These are phyloP conservation scores for Ophioninae sp. DNA, from an alignment of 2,888 invertebrate genomes.

Conservation along the genomic window DNA sequence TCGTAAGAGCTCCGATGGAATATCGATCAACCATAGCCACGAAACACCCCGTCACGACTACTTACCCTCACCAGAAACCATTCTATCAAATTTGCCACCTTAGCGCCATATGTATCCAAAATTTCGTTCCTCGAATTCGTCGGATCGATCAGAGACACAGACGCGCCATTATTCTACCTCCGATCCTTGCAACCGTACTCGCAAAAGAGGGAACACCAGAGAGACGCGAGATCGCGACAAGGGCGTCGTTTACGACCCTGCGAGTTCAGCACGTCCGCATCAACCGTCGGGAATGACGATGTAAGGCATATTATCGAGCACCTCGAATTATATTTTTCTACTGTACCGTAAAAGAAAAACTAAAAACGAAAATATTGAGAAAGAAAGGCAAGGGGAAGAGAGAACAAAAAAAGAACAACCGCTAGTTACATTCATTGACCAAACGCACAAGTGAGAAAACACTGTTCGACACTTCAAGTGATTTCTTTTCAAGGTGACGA, in stretches of 20 bases:
- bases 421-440: constrained; percentile 26
- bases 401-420: constrained; percentile 25
- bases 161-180: constrained; percentile 60
- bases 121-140: constrained; percentile 55
- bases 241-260: constrained; percentile 49
- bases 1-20: constrained; percentile 55
- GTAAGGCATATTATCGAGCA: constrained; percentile 75
- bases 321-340: constrained; percentile 80
- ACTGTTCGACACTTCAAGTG: constrained; percentile 3
- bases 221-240: constrained; percentile 25
- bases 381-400: neutral
- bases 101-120: constrained; percentile 71
- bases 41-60: constrained; percentile 69
- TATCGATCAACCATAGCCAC: constrained; percentile 62
- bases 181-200: constrained; percentile 56
- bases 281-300: constrained; percentile 58
- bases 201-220: constrained; percentile 12
- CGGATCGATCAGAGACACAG: constrained; percentile 53
- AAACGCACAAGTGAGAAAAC: neutral
- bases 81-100: constrained; percentile 78
- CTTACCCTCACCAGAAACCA: constrained; percentile 76
- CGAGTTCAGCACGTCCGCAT: constrained; percentile 54
- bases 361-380: neutral
- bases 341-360: constrained; percentile 68
- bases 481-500: neutral